A percentile compares a stretch with the other conserved stretches of the same genome.
phyloP scores from a whole-genome alignment of 2,797 vertebrate genomes.

The Pyrocephalus nanus region DNA sequence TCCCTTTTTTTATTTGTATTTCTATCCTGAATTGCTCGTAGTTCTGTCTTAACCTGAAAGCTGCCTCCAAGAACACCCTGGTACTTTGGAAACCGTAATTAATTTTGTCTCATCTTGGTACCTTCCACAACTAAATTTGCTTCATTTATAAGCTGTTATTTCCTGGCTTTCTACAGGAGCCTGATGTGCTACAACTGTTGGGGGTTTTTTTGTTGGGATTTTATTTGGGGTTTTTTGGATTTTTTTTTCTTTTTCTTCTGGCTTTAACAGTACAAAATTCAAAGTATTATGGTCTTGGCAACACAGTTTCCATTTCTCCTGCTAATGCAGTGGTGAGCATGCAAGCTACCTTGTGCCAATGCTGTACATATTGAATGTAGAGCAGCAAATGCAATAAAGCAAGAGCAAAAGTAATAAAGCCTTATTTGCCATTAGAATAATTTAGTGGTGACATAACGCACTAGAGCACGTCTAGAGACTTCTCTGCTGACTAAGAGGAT shows the following conservation, averaged over 20 bases:
- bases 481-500: neutral
- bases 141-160: neutral
- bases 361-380: conserved; percentile 53
- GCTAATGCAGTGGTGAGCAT: conserved; percentile 40
- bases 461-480: neutral
- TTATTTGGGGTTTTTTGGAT: too few relatives aligned
- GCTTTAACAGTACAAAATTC: conserved; percentile 19
- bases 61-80: neutral
- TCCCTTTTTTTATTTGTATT: neutral
- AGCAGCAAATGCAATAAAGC: conserved; percentile 66
- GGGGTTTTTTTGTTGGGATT: neutral
- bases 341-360: conserved; percentile 40
- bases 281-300: conserved; percentile 4
- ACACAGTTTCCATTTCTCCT: conserved; percentile 1
- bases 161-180: neutral
- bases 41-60: neutral
- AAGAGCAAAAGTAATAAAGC: conserved; percentile 56
- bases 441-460: neutral
- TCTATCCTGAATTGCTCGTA: neutral
- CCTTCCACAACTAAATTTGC: neutral
- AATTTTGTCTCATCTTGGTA: neutral
- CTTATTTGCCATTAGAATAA: conserved; percentile 57
- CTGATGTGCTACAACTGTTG: neutral
- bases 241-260: neutral
- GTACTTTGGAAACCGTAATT: neutral